These are phyloP conservation scores for Morinoia aosen DNA, from an alignment of 2,888 invertebrate species.

Conservation along the genomic window DNA sequence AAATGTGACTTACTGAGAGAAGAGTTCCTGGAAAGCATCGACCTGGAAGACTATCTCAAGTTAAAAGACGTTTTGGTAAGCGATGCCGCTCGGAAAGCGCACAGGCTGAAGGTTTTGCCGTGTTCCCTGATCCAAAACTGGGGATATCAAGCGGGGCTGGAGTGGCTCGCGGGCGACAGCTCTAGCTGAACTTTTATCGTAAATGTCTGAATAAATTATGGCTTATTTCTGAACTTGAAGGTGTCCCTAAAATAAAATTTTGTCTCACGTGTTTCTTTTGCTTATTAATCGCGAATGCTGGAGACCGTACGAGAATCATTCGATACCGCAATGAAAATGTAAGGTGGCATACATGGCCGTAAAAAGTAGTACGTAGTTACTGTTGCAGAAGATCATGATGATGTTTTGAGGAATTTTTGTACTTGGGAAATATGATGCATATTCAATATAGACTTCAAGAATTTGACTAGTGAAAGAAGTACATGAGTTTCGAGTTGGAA, in stretches of 20 bases:
- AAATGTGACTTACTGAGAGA: conserved; percentile 14
- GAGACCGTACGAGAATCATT: too few relatives aligned
- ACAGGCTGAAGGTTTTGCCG: background rate
- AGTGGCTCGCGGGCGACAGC: background rate
- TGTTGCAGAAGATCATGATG: too few relatives aligned
- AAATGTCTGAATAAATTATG: background rate
- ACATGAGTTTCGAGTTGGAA: too few relatives aligned
- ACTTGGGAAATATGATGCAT: too few relatives aligned
- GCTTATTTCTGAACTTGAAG: background rate
- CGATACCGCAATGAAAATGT: too few relatives aligned
- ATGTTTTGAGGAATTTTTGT: too few relatives aligned
- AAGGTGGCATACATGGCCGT: too few relatives aligned
- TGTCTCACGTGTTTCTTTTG: background rate
- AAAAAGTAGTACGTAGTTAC: too few relatives aligned
- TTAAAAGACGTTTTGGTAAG: background rate
- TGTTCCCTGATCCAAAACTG: background rate
- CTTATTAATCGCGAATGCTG: background rate
- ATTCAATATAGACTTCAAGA: too few relatives aligned
- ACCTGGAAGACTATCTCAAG: background rate
- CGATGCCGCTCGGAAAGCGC: background rate
- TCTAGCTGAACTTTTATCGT: background rate
- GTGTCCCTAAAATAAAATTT: background rate
- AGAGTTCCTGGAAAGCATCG: background rate
- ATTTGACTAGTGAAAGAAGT: too few relatives aligned
- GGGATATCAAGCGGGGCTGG: background rate